phyloP scores from a whole-genome alignment of 2,797 vertebrate species.

The Mormyrus hasselquistii region DNA sequence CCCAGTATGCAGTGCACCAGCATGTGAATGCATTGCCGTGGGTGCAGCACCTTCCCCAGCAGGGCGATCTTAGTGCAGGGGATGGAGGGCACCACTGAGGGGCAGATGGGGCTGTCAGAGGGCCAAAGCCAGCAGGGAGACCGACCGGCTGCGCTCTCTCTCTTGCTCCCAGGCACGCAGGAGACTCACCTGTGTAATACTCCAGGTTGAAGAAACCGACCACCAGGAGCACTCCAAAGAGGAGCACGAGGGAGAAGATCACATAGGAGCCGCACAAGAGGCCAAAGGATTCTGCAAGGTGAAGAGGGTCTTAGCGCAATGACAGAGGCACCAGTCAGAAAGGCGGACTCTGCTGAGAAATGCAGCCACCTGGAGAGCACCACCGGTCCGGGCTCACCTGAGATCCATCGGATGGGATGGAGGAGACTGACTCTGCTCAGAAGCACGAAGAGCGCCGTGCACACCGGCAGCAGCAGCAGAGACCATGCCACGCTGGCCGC shows the following conservation, averaged over 20 bases:
- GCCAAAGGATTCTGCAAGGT: conserved; percentile 66
- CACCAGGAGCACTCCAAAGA: conserved; percentile 70
- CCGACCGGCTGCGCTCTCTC: neutral
- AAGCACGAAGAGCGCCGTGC: conserved; percentile 67
- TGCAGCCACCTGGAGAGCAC: too few species aligned
- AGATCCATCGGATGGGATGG: conserved; percentile 76
- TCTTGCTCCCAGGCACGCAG: neutral
- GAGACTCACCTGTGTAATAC: conserved; percentile 78
- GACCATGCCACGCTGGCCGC: conserved; percentile 79
- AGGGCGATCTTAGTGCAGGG: conserved; percentile 84
- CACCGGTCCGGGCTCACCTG: conserved; percentile 56
- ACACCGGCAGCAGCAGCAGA: conserved; percentile 73
- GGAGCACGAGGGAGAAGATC: conserved; percentile 75
- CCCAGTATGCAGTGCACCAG: conserved; percentile 76
- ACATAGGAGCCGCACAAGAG: conserved; percentile 66
- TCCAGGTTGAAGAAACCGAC: conserved; percentile 80
- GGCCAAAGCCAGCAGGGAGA: neutral
- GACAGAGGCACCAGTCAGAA: neutral
- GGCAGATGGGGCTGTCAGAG: conserved; percentile 17
- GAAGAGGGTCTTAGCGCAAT: neutral
- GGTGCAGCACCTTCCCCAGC: conserved; percentile 81
- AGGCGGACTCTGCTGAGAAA: neutral
- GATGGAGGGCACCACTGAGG: conserved; percentile 80
- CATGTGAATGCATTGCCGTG: conserved; percentile 76
- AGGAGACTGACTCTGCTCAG: conserved; percentile 72